Conservation (phyloP, 1,140 invertebrate species). For the Popillia japonica region DNA sequence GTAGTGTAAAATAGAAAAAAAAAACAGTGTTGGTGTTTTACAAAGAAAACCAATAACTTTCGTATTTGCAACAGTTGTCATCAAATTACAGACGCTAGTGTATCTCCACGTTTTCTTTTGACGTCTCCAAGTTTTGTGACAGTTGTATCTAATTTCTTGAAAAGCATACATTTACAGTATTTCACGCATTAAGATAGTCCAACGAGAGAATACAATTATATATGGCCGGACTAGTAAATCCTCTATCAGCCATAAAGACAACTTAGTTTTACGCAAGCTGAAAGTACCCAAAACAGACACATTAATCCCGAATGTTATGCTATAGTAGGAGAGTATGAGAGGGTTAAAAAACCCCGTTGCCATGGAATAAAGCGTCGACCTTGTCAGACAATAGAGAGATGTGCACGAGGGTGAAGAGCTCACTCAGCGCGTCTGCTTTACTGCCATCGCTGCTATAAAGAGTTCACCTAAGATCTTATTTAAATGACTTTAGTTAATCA, state of each 20-base stretch:
- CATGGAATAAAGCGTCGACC: constrained; percentile 22
- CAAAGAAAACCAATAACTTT: too few relatives aligned
- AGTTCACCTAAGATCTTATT: background rate
- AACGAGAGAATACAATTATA: background rate
- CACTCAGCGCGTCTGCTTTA: background rate
- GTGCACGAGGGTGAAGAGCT: background rate
- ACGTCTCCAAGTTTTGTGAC: too few relatives aligned
- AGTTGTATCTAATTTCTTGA: too few relatives aligned
- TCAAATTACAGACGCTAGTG: too few relatives aligned
- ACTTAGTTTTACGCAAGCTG: constrained; percentile 10
- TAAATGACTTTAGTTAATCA: constrained; percentile 4
- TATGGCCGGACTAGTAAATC: background rate
- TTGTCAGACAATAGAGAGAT: constrained; percentile 21
- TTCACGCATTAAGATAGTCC: too few relatives aligned
- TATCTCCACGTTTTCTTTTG: too few relatives aligned
- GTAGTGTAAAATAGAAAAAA: too few relatives aligned
- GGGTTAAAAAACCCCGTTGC: constrained; percentile 29
- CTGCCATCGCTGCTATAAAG: background rate
- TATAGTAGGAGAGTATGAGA: background rate
- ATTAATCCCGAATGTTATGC: constrained; percentile 24
- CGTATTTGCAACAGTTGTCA: too few relatives aligned
- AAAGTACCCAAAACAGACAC: constrained; percentile 20
- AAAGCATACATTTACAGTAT: too few relatives aligned
- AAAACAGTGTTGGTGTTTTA: too few relatives aligned
- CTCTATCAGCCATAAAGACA: constrained; percentile 19